Base-by-base conservation (phyloP, 2,888 invertebrate genomes). In the Cybosia mesomella region DNA sequence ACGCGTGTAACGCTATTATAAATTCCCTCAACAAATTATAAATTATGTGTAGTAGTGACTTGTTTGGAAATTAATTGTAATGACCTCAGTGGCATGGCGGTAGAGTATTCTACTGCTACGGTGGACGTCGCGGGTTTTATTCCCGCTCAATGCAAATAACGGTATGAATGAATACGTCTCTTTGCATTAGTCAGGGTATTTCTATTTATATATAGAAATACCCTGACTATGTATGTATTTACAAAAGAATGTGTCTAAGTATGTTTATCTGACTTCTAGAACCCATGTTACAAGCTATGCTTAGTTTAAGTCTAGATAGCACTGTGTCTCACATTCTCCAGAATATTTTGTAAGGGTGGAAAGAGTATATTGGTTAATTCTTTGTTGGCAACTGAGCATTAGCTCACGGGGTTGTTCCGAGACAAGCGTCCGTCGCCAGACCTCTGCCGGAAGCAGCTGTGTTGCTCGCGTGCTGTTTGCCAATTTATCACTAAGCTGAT, bases 401-500 rank as follows among this genome's bases (percentile, higher is more conserved):
- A 76, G 66, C 70, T 68, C 64, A 62, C 73, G 75, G 61, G 18
- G 18, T 49, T 28, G 28, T 4, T 4, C 55, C 58, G 58, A 72
- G 78, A 75, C 77, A 82, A 77, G 76, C 73, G 69, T 74, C 73
- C 75, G 39, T 54, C 64, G 64, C 62, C 73, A 68, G 75, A 70
- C 75, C 65, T 75, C 71, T 79, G 75, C 84, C 89, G 92, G 94
- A 93, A 92, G 87, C 93, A 94, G 93, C 93, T 94, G 94, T 87
- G 93, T 90, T 90, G 91, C 85, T 94, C 88, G 94, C 94, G 94
- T 95, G 94, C 87, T 94, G 89, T 94, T 94, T 94, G 91, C 93
- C 94, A 94, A 95, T 95, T 94, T 94, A 94, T 94, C 93, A 94
- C 94, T 92, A 94, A 94, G 94, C 93, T 93, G 93, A 95, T 94